Evolutionary conservation across 2,888 invertebrate species (phyloP).

Genomic region (Caenorhabditis uteleia): DNA sequence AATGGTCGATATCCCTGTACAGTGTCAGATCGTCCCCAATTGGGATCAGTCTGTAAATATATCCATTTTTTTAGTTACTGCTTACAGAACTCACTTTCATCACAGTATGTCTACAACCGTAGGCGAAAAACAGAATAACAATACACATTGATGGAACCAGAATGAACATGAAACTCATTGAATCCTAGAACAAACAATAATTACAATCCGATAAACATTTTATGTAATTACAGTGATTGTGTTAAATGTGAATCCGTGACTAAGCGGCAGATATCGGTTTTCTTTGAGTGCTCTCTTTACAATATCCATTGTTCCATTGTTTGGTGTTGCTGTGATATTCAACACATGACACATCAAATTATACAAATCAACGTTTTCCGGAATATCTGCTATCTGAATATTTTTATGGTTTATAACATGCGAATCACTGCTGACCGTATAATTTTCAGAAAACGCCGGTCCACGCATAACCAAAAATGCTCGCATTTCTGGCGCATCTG

Average conservation of each 20-base stretch:
- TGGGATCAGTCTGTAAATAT: conserved; percentile 16
- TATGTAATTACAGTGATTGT: conserved; percentile 36
- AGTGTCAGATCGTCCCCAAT: conserved; percentile 37
- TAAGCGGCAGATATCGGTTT: conserved; percentile 12
- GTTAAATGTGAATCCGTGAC: conserved; percentile 22
- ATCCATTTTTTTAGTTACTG: neutral
- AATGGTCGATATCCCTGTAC: conserved; percentile 37
- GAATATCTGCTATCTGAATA: conserved; percentile 71
- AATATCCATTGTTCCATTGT: conserved; percentile 68
- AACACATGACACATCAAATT: conserved; percentile 77
- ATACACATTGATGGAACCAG: conserved; percentile 47
- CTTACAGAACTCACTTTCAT: conserved; percentile 12
- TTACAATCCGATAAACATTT: too few species aligned
- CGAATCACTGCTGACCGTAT: conserved; percentile 8
- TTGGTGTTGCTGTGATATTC: conserved; percentile 72
- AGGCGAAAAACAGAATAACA: conserved; percentile 46
- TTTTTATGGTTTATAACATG: neutral
- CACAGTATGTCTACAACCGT: conserved; percentile 47
- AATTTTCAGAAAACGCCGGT: conserved; percentile 74
- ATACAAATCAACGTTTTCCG: conserved; percentile 77
- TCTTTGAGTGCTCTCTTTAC: conserved; percentile 34
- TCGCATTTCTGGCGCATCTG: conserved; percentile 48
- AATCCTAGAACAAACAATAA: conserved; percentile 34
- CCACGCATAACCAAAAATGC: conserved; percentile 58
- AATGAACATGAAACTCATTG: conserved; percentile 46